phyloP scores from a whole-genome alignment of 2,797 vertebrate genomes.

The Margarornis squamiger region DNA sequence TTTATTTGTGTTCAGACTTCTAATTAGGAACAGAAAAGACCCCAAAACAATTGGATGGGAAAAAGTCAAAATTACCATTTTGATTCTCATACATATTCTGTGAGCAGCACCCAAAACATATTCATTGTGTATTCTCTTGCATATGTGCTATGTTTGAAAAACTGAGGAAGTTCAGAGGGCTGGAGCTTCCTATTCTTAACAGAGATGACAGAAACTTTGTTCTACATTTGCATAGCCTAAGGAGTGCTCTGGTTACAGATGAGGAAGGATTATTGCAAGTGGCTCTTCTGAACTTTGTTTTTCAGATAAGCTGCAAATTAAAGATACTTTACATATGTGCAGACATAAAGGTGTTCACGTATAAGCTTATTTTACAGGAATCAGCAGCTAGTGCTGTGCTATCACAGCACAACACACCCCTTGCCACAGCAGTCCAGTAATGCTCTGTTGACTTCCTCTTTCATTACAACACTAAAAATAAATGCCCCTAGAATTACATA shows the following conservation, averaged over 20 bases:
- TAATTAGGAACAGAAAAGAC: constrained; percentile 38
- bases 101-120: constrained; percentile 12
- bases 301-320: not conserved
- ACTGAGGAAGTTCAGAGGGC: not conserved
- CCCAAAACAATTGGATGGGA: constrained; percentile 26
- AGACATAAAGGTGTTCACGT: not conserved
- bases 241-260: not conserved
- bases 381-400: not conserved
- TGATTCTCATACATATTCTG: constrained; percentile 47
- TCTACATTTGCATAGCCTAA: not conserved
- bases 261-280: not conserved
- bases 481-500: not conserved
- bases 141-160: constrained; percentile 48
- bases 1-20: constrained; percentile 3
- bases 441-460: not conserved
- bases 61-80: constrained; percentile 61
- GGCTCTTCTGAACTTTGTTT: not conserved
- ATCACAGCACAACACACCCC: rapidly evolving
- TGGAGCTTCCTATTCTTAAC: constrained; percentile 22
- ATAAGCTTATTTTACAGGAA: not conserved
- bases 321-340: not conserved
- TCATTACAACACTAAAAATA: not conserved
- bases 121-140: constrained; percentile 18
- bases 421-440: not conserved
- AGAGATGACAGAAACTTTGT: not conserved